A percentile compares a stretch with the other conserved stretches of the same genome.
Evolutionary conservation across 2,113 vertebrate genomes (phyloP).

Genomic region (Hoplias malabaricus): DNA sequence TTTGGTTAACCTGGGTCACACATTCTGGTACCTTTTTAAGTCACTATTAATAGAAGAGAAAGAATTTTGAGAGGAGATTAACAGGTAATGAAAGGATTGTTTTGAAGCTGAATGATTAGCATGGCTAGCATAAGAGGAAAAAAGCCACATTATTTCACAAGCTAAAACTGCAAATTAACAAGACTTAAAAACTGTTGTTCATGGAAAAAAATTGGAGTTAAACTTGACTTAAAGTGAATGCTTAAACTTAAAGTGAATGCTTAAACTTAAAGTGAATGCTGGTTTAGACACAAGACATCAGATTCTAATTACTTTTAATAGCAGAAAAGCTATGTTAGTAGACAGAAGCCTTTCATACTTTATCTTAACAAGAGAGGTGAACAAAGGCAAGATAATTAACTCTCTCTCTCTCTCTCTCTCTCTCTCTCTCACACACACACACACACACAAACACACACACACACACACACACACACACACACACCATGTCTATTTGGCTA

Average conservation of each 20-base stretch:
- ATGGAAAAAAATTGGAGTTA: too few species aligned
- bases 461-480: background rate
- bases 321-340: background rate
- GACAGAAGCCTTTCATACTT: background rate
- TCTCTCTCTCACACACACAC: background rate
- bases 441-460: background rate
- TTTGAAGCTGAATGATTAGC: background rate
- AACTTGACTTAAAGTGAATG: too few species aligned
- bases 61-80: background rate
- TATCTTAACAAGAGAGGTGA: background rate
- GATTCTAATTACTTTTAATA: background rate
- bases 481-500: background rate
- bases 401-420: too few species aligned
- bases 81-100: background rate
- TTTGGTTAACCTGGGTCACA: constrained; percentile 14
- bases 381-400: too few species aligned
- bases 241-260: too few species aligned
- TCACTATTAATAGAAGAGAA: background rate
- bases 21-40: background rate
- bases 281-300: background rate
- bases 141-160: background rate
- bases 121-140: background rate
- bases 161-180: background rate
- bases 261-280: background rate
- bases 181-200: background rate